Percentiles rank a stretch among this genome's conserved stretches.
These are phyloP conservation scores for Pollimyrus isidori DNA, from an alignment of 2,113 vertebrate genomes.

Conservation along the genomic window DNA sequence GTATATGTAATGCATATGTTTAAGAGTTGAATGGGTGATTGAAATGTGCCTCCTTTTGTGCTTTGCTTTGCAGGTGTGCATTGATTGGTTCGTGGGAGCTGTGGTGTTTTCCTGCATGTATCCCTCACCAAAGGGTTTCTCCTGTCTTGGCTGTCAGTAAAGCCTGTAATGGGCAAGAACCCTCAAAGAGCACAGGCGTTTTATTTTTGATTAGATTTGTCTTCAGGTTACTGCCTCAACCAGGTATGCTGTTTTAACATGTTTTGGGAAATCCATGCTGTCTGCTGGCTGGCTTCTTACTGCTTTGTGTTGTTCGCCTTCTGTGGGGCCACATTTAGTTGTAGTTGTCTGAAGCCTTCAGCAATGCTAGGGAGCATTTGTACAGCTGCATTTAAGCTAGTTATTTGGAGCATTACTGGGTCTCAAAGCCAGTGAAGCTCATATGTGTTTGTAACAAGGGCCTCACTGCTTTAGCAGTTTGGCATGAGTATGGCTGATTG, in stretches of 20 bases:
- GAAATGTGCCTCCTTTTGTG: conserved; percentile 1
- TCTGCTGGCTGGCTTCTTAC: neutral
- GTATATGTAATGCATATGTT: neutral
- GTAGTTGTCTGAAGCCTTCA: neutral
- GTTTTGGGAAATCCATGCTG: conserved; percentile 5
- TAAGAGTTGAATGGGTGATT: neutral
- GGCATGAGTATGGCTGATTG: neutral
- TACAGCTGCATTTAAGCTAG: neutral
- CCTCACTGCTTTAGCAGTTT: neutral
- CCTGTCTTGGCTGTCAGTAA: conserved; percentile 58
- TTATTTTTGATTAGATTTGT: conserved; percentile 71
- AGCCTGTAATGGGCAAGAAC: conserved; percentile 92
- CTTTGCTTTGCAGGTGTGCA: conserved; percentile 44
- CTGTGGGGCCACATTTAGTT: conserved; percentile 9
- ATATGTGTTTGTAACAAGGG: neutral
- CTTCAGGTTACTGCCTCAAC: conserved; percentile 69
- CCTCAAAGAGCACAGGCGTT: conserved; percentile 70
- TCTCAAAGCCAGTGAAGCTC: neutral
- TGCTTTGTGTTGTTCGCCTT: conserved; percentile 31
- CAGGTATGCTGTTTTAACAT: conserved; percentile 37
- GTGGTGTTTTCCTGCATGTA: conserved; percentile 42
- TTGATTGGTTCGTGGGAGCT: conserved; percentile 38
- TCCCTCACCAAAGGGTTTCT: conserved; percentile 42
- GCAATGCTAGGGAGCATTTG: neutral
- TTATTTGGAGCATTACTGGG: neutral